Conservation (phyloP, 2,888 invertebrate genomes). For the Cylindroiulus punctatus region DNA sequence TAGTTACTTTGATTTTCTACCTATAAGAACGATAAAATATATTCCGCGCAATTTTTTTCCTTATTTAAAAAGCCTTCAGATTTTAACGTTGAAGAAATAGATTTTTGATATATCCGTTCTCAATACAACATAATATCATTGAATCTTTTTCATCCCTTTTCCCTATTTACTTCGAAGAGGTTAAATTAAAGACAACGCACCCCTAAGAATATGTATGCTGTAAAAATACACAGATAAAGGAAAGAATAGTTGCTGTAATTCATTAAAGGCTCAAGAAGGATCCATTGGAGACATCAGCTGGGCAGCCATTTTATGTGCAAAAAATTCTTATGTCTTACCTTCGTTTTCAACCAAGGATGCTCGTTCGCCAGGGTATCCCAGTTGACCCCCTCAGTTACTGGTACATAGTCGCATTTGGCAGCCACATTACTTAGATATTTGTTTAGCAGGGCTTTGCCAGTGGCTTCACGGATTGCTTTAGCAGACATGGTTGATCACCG, state of each 20-base stretch:
- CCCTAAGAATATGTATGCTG: too few species aligned
- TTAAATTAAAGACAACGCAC: too few species aligned
- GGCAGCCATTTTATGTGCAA: constrained; percentile 39
- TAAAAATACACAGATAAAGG: too few species aligned
- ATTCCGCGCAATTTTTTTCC: background rate
- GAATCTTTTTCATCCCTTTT: too few species aligned
- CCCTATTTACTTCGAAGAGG: too few species aligned
- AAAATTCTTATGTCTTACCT: constrained; percentile 63
- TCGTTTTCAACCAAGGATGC: constrained; percentile 81
- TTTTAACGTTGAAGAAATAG: too few species aligned
- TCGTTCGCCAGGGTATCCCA: constrained; percentile 79
- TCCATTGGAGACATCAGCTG: constrained; percentile 35
- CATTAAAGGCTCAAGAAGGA: background rate
- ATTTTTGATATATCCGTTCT: background rate
- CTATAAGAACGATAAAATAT: background rate
- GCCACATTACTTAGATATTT: constrained; percentile 76
- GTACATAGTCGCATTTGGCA: constrained; percentile 82
- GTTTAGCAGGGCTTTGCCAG: constrained; percentile 91
- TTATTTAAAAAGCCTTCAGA: too few species aligned
- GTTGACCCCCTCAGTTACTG: constrained; percentile 79
- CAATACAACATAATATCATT: too few species aligned
- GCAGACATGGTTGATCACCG: constrained; percentile 80
- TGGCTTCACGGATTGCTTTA: constrained; percentile 94
- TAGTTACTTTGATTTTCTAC: too few species aligned
- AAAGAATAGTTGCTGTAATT: background rate